These are phyloP conservation scores for Hypomesus transpacificus DNA, from an alignment of 2,113 vertebrate species.

Conservation along the genomic window DNA sequence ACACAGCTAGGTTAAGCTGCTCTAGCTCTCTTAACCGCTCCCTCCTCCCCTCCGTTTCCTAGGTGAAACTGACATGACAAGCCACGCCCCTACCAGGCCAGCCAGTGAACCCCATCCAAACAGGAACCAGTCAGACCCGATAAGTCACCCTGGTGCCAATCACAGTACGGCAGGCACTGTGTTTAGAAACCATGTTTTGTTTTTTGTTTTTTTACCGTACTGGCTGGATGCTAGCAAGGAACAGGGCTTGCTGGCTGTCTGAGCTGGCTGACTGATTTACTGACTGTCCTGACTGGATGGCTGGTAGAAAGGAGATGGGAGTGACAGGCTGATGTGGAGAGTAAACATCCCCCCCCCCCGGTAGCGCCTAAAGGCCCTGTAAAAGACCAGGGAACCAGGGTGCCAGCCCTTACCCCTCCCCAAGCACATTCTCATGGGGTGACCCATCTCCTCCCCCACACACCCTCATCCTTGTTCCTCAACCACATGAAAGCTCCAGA, in stretches of 20 bases:
- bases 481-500: too few species aligned
- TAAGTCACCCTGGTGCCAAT: constrained; percentile 38
- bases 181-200: constrained; percentile 50
- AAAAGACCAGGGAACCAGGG: too few species aligned
- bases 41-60: neutral
- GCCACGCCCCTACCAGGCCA: neutral
- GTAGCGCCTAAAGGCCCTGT: too few species aligned
- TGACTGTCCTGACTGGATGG: neutral
- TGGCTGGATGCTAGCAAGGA: neutral
- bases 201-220: constrained; percentile 31
- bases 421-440: too few species aligned
- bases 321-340: constrained; percentile 10
- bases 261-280: too few species aligned
- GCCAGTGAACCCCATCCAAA: neutral
- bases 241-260: too few species aligned
- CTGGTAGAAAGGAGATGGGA: constrained; percentile 12
- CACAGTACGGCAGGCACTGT: constrained; percentile 22
- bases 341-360: constrained; percentile 6
- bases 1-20: neutral
- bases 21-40: neutral
- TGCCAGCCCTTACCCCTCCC: too few species aligned
- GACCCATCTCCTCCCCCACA: too few species aligned
- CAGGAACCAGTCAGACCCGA: constrained; percentile 60
- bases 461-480: too few species aligned
- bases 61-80: neutral